Percentiles rank a stretch among this genome's conserved stretches.
Conservation (phyloP, 2,113 vertebrate genomes). For the Catagonus wagneri region DNA sequence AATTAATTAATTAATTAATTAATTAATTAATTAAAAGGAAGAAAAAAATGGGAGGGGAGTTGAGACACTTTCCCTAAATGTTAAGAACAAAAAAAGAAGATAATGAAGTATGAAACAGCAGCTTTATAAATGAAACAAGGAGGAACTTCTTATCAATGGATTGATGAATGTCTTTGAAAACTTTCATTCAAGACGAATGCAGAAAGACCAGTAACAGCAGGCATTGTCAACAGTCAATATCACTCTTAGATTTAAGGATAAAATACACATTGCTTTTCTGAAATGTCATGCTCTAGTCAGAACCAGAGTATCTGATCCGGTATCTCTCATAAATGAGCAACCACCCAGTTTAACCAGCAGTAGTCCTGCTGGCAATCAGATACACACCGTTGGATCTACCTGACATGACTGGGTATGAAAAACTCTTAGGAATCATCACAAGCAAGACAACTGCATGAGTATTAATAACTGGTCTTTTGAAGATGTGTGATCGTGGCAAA, state of each 20-base stretch:
- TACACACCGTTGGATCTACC: background rate
- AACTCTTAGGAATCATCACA: background rate
- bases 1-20: too few species aligned
- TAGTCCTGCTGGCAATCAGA: background rate
- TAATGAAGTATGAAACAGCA: background rate
- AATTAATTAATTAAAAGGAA: too few species aligned
- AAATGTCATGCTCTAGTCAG: constrained; percentile 16
- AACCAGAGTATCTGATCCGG: background rate
- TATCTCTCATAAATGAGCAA: background rate
- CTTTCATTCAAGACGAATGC: background rate
- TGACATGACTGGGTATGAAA: background rate
- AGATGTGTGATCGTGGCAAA: background rate
- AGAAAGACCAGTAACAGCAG: constrained; percentile 41
- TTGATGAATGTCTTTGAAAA: constrained; percentile 69
- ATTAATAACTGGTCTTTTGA: constrained; percentile 32
- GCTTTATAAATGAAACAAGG: constrained; percentile 39
- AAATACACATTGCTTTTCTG: constrained; percentile 47
- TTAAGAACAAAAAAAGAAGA: background rate
- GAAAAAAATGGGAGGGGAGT: too few species aligned
- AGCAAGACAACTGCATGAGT: background rate
- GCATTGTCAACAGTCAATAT: constrained; percentile 11
- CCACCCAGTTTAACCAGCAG: background rate
- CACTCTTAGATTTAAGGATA: constrained; percentile 41
- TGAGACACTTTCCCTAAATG: too few species aligned
- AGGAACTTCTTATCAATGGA: constrained; percentile 26